Conservation (phyloP, 2,797 vertebrate species). For the Erethizon dorsatum region DNA sequence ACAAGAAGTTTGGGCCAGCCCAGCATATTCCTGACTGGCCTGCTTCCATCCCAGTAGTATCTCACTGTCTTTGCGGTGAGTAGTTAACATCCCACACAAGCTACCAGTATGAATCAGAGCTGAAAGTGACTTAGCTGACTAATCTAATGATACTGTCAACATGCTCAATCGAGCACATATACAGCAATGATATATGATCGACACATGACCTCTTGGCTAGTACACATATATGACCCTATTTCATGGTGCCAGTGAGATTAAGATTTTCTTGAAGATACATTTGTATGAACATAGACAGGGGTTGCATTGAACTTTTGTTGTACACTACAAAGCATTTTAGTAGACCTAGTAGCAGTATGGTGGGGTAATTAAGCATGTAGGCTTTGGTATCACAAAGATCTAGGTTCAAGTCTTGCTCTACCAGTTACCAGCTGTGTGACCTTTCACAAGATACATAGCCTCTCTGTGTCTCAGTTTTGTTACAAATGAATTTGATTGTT, state of each 20-base stretch:
- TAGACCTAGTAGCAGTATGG: neutral
- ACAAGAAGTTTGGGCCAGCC: neutral
- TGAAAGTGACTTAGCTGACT: neutral
- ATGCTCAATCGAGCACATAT: neutral
- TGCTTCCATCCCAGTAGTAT: neutral
- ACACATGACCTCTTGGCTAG: neutral
- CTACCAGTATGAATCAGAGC: neutral
- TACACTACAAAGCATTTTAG: neutral
- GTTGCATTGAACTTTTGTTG: neutral
- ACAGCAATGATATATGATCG: neutral
- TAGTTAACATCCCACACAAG: neutral
- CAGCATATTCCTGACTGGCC: neutral
- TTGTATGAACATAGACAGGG: neutral
- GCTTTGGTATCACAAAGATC: neutral
- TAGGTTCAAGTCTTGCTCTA: neutral
- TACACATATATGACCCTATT: neutral
- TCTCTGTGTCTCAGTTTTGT: neutral
- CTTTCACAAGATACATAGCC: neutral
- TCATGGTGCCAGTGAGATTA: neutral
- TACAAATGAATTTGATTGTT: neutral
- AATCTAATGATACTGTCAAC: neutral
- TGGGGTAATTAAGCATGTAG: neutral
- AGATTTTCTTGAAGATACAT: neutral
- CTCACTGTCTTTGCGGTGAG: neutral
- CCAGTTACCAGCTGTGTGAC: neutral